Evolutionary conservation across 2,113 vertebrate species (phyloP), one percentile per base, ranked within the genome.

Genomic region (Eleginops maclovinus): DNA sequence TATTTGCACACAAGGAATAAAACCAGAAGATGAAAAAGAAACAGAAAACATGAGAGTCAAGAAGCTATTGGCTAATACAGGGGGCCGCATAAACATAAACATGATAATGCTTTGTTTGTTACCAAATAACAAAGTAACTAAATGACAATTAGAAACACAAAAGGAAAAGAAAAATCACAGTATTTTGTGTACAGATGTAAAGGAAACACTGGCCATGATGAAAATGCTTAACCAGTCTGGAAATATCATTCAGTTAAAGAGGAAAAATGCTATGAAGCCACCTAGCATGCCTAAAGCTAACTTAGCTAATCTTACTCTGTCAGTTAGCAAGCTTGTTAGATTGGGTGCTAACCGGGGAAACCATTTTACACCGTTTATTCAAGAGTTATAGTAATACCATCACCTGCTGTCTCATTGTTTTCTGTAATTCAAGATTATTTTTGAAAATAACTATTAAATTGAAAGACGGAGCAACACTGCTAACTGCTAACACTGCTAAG

Each of bases 241-340:
- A 36, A 36, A 36, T 36, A 36, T 36, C 31, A 36, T 8, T 36
- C 6, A 36, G 7, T 36, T 36, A 8, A 36, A 36, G 31, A 36
- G 31, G 31, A 36, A 36, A n/a, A 36, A 36, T 36, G 31, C 31
- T 36, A 8, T 8, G 7, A 36, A 36, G 31, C 31, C 6, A 36
- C 31, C 31, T 36, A 36, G 31, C 31, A 11, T 11, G 21, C 21
- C 10, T 21, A 36, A 36, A 36, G 31, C 31, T 36, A 36, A 8
- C 31, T 8, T 36, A 36, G 21, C 8, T 28, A 21, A 50, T 3
- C 12, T 10, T 4, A 26, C 19, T 9, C 11, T 31, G 24, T 36
- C 50, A 31, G 49, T 21, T 54, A 54, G 71, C 59, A 3, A 16
- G 21, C 17, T n/a, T 2, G 21, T 62, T 60, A 73, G 71, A 56